Base-by-base conservation (phyloP, 1,140 invertebrate species). In the Coptotermes formosanus region DNA sequence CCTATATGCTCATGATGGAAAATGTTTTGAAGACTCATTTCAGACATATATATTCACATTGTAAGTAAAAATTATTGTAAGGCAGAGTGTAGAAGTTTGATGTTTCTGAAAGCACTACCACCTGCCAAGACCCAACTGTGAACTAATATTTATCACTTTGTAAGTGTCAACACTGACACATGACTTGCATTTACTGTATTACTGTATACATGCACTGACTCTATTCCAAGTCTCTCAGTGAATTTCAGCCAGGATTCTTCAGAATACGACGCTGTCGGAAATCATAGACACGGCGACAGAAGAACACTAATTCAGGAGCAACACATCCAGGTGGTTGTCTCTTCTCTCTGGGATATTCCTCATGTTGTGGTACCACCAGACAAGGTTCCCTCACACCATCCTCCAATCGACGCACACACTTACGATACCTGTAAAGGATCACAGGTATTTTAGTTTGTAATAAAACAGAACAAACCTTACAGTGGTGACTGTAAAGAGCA, bases 231-330 rank as follows among this genome's bases (percentile, higher is more conserved):
- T 30, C 25, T 59, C 16, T 45, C 83, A 84, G 19, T 55, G 23
- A 30, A 32, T 85, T 45, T 86, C 86, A 86, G 23, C 86, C 86
- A 16, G 86, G 86, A 64, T 86, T 86, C 30, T 86, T 86, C 45
- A 86, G 88, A 86, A 94, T 91, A 69, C 93, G 88, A 87, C 92
- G 93, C 87, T 97, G 95, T 86, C 97, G 94, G 92, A 97, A 98
- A 91, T 99, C 98, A 91, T 99, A 99, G 55, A 98, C 97, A 88
- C 96, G 95, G 30, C 97, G 94, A 91, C 98, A 99, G 91, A 98
- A 97, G 89, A 99, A 97, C 4, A 99, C 96, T 90, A 97, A 95
- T 88, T 98, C 97, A 11, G 95, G 93, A 85, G 94, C 93, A 16
- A 96, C 94, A 88, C 95, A 94, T 48, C 95, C 93, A 48, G 95